Conservation (phyloP, 2,113 vertebrate species). For the Emydocephalus ijimae region DNA sequence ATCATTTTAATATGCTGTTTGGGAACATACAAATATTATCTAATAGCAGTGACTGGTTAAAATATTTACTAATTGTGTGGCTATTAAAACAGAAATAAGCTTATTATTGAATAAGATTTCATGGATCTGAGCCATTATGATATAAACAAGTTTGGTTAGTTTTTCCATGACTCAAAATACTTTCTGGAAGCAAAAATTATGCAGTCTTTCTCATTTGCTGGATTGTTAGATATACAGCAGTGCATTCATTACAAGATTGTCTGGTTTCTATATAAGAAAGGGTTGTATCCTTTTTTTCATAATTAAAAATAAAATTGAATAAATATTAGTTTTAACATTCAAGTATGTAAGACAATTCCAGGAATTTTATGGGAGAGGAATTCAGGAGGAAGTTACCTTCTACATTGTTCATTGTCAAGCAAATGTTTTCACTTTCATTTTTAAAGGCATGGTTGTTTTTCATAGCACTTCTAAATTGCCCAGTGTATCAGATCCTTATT, state of each 20-base stretch:
- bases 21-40: not conserved
- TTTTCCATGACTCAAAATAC: not conserved
- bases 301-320: not conserved
- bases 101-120: not conserved
- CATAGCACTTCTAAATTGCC: not conserved
- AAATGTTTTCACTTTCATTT: not conserved
- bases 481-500: not conserved
- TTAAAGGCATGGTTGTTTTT: not conserved
- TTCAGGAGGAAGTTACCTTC: not conserved
- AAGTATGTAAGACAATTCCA: not conserved
- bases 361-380: not conserved
- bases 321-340: not conserved
- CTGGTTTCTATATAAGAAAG: not conserved
- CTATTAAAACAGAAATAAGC: not conserved
- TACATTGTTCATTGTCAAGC: not conserved
- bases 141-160: not conserved
- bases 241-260: not conserved
- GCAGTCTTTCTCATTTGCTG: not conserved
- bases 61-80: not conserved
- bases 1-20: not conserved
- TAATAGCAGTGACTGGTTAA: not conserved
- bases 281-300: not conserved
- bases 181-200: not conserved
- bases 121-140: not conserved
- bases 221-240: not conserved